Conservation (phyloP, 2,113 vertebrate species). For the Arothron firmamentum region DNA sequence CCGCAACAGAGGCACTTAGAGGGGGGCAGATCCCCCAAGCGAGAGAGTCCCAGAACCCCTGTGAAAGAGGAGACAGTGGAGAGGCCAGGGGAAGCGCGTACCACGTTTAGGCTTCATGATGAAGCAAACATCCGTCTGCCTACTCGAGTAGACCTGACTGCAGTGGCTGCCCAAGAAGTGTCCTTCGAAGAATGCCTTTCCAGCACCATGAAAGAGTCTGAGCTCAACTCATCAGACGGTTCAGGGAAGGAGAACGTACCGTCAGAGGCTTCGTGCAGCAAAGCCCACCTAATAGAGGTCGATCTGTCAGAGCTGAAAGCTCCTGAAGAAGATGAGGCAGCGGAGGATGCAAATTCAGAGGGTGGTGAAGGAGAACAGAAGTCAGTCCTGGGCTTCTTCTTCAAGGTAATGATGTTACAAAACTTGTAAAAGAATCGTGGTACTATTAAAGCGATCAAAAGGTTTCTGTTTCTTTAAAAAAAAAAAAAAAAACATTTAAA, state of each 20-base stretch:
- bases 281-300: constrained; percentile 87
- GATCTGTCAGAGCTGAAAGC: constrained; percentile 86
- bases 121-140: constrained; percentile 80
- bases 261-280: constrained; percentile 74
- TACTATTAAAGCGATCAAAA: too few species aligned
- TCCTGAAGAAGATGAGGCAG: constrained; percentile 73
- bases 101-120: constrained; percentile 78
- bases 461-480: too few species aligned
- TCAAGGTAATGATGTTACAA: constrained; percentile 79
- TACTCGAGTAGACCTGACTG: constrained; percentile 74
- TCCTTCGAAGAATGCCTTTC: constrained; percentile 70
- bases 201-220: constrained; percentile 58
- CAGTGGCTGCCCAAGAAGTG: constrained; percentile 69
- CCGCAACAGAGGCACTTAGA: constrained; percentile 64
- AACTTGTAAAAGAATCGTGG: too few species aligned
- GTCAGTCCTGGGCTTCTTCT: constrained; percentile 91
- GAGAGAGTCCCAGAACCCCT: constrained; percentile 56
- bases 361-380: constrained; percentile 85
- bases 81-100: constrained; percentile 68
- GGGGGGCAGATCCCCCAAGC: constrained; percentile 72
- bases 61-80: constrained; percentile 59
- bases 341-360: constrained; percentile 54
- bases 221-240: constrained; percentile 64
- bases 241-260: constrained; percentile 70
- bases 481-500: too few species aligned